phyloP scores from a whole-genome alignment of 2,797 vertebrate genomes.

The Myotis findleyi region DNA sequence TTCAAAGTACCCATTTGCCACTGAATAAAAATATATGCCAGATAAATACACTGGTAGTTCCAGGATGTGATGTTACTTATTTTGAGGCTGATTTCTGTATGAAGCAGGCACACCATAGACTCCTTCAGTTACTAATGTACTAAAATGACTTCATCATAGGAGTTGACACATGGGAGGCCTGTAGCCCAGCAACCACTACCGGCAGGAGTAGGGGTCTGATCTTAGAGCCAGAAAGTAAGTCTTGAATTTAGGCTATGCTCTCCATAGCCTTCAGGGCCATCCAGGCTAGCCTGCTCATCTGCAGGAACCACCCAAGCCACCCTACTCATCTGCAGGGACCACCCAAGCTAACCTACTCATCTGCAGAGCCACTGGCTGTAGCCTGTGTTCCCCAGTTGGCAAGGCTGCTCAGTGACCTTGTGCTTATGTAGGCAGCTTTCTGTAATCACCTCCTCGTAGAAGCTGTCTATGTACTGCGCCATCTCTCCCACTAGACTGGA shows the following conservation, averaged over 20 bases:
- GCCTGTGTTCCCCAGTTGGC: neutral
- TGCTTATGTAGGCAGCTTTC: neutral
- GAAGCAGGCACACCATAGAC: neutral
- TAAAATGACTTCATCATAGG: neutral
- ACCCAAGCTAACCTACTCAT: neutral
- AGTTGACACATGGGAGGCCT: neutral
- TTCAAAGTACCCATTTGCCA: neutral
- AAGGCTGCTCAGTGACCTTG: neutral
- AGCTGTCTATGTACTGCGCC: neutral
- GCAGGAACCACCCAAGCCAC: neutral
- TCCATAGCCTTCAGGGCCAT: neutral
- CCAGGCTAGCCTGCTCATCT: neutral
- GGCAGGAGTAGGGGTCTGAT: neutral
- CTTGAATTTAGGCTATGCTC: neutral
- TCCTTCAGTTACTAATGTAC: neutral
- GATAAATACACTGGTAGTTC: neutral
- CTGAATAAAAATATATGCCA: neutral
- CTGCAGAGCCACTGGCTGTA: neutral
- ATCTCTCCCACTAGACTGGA: neutral
- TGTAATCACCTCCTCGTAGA: neutral
- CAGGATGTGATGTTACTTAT: no score
- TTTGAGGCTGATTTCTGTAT: neutral
- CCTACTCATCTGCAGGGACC: neutral
- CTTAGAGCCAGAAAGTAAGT: neutral
- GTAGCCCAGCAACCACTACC: neutral